A percentile compares a stretch with the other conserved stretches of the same genome.
phyloP scores from a whole-genome alignment of 2,113 vertebrate genomes.

The Zapornia atra region DNA sequence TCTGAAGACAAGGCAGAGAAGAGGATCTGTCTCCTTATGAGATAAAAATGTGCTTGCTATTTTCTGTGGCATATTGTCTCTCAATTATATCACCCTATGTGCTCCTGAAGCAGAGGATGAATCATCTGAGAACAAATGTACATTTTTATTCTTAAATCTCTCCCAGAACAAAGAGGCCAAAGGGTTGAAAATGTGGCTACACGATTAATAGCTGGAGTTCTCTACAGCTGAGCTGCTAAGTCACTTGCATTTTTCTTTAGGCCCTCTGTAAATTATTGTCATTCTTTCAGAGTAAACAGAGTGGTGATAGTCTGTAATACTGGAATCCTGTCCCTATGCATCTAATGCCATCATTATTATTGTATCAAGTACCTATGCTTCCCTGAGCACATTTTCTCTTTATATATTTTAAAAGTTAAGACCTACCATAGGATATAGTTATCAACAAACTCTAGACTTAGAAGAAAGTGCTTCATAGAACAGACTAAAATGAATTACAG shows the following conservation, averaged over 20 bases:
- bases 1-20: background rate
- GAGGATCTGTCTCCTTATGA: background rate
- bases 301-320: background rate
- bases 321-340: background rate
- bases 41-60: background rate
- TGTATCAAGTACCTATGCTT: background rate
- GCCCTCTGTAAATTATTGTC: background rate
- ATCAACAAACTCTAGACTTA: background rate
- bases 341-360: background rate
- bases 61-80: background rate
- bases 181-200: background rate
- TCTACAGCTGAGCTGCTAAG: background rate
- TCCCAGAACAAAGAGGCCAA: background rate
- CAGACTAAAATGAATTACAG: background rate
- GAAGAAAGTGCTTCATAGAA: background rate
- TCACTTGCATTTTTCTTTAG: background rate
- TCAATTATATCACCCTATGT: background rate
- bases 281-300: background rate
- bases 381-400: background rate
- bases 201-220: background rate
- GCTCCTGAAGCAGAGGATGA: background rate
- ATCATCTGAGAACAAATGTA: background rate
- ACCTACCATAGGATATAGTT: background rate
- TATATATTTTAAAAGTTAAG: background rate
- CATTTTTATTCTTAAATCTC: background rate